phyloP scores from a whole-genome alignment of 2,888 invertebrate genomes.

The Aphrophora alni region DNA sequence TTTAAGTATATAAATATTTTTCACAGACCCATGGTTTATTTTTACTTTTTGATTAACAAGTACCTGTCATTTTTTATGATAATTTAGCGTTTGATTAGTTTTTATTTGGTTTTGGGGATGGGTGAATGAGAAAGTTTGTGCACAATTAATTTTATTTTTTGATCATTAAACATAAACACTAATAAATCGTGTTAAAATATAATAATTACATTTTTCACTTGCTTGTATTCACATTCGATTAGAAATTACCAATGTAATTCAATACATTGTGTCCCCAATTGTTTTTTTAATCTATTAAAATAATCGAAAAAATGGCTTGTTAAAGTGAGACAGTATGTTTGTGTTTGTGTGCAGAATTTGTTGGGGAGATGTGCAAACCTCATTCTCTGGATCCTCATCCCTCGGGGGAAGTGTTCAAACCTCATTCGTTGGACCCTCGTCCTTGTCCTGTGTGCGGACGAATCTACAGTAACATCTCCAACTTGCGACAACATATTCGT shows the following conservation, averaged over 20 bases:
- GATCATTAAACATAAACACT: too few species aligned
- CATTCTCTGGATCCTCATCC: conserved; percentile 18
- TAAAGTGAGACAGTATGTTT: conserved; percentile 6
- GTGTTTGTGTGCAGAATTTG: conserved; percentile 24
- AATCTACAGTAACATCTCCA: conserved; percentile 70
- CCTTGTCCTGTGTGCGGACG: conserved; percentile 69
- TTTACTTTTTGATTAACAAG: too few species aligned
- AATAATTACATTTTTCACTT: not conserved
- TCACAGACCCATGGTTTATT: too few species aligned
- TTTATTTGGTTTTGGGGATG: too few species aligned
- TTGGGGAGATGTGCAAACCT: conserved; percentile 37
- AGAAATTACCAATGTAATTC: too few species aligned
- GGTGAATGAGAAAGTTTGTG: too few species aligned
- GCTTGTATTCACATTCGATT: too few species aligned
- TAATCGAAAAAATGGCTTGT: not conserved
- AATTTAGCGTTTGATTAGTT: too few species aligned
- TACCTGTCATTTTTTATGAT: too few species aligned
- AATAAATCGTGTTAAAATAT: too few species aligned
- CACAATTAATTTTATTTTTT: too few species aligned
- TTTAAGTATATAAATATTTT: too few species aligned
- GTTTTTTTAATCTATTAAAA: not conserved
- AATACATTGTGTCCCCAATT: not conserved
- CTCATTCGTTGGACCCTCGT: conserved; percentile 63
- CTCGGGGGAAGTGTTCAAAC: conserved; percentile 43
- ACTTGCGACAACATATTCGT: conserved; percentile 70